Evolutionary conservation across 2,888 invertebrate genomes (phyloP).

Genomic region (Monopis laevigella): DNA sequence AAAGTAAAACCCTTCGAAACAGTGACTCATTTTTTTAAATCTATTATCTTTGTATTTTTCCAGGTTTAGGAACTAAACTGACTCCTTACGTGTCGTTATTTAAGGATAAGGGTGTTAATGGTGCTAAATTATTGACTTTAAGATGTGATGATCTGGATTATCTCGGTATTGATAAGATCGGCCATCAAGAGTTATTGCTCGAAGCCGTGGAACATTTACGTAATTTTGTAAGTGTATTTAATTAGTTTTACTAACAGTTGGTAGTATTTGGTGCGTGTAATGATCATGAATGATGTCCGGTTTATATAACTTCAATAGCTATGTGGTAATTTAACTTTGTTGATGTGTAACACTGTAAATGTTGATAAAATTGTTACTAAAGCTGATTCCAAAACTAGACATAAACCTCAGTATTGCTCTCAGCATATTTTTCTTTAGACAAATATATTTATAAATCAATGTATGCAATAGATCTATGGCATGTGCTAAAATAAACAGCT

Average conservation of each 20-base stretch:
- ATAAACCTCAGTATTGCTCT: no score
- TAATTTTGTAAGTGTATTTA: slow-evolving; percentile 77
- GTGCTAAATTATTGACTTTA: slow-evolving; percentile 82
- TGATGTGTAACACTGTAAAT: no score
- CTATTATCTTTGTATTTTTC: slow-evolving; percentile 15
- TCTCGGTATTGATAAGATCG: slow-evolving; percentile 85
- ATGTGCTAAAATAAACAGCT: no score
- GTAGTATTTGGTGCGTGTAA: slow-evolving; percentile 16
- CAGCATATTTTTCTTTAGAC: no score
- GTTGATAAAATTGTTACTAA: no score
- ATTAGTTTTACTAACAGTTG: slow-evolving; percentile 18
- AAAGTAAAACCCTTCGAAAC: background rate
- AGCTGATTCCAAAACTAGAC: no score
- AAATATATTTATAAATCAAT: no score
- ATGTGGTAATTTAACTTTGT: background rate
- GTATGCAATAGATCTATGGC: no score
- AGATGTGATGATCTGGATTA: slow-evolving; percentile 89
- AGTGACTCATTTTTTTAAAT: slow-evolving; percentile 4
- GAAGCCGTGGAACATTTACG: slow-evolving; percentile 92
- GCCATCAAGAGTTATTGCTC: slow-evolving; percentile 92
- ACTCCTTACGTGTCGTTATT: slow-evolving; percentile 83
- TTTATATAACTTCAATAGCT: background rate
- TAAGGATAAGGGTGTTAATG: slow-evolving; percentile 82
- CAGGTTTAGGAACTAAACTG: slow-evolving; percentile 77
- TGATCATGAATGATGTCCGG: background rate